Percentiles rank a stretch among this genome's conserved stretches.
Evolutionary conservation across 2,888 invertebrate species (phyloP).

Genomic region (Steromphala cineraria): DNA sequence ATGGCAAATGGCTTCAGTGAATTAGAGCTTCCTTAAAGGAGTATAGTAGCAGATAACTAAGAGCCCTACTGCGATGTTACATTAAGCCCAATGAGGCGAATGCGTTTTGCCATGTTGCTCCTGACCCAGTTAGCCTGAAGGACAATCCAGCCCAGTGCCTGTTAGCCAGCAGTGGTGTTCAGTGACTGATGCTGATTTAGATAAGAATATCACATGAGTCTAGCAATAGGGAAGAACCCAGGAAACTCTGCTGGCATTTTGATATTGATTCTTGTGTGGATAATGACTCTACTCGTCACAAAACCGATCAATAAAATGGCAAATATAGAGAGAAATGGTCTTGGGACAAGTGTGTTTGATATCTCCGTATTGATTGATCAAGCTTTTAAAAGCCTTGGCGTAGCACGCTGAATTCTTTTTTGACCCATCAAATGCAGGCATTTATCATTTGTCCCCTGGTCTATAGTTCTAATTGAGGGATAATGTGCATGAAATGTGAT

Average conservation of each 20-base stretch:
- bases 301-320: conserved; percentile 16
- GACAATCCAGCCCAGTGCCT: conserved; percentile 7
- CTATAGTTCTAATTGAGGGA: conserved; percentile 2
- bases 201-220: conserved; percentile 18
- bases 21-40: no score
- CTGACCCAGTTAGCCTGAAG: conserved; percentile 9
- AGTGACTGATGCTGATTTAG: conserved; percentile 17
- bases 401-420: conserved; percentile 8
- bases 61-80: no score
- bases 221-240: conserved; percentile 7
- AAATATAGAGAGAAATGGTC: conserved; percentile 14
- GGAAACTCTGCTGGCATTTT: conserved; percentile 15
- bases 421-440: conserved; percentile 2
- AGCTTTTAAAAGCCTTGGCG: conserved; percentile 7
- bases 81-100: no score
- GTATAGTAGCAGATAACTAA: no score
- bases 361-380: conserved; percentile 16
- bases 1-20: no score
- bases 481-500: conserved; percentile 12
- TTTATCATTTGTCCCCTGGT: background rate
- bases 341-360: conserved; percentile 12
- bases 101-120: background rate
- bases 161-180: conserved; percentile 9
- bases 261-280: conserved; percentile 19
- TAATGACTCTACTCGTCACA: conserved; percentile 18